Base-by-base conservation (phyloP, 92 coral and sea anemone species). In the Umimayanthus chanpuru region DNA sequence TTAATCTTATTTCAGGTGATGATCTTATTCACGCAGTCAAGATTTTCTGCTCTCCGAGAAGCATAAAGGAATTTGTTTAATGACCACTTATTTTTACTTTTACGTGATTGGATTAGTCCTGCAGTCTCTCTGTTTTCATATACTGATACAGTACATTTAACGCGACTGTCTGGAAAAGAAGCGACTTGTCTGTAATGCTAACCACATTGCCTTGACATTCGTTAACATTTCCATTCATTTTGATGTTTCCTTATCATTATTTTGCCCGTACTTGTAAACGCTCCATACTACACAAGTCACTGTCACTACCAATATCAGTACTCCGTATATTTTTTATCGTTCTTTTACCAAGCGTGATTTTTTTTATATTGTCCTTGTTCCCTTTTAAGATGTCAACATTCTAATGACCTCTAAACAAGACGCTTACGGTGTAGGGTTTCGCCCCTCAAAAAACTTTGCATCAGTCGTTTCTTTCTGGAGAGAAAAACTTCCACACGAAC, bases 121-220 rank as follows among this genome's bases (percentile, higher is more conserved):
- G 77, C n/a, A 67, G 77, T 32, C 39, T 82, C 39, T 41, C 25
- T 68, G n/a, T 82, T 82, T 67, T 68, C 16, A 30, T 74, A 32
- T 5, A 7, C 43, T 25, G 76, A 83, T 47, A 55, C 78, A 41
- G 87, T 83, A 83, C 16, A 50, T 28, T 70, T 67, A 40, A 83
- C 70, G 67, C 61, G 87, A 49, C 87, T 83, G 87, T 83, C 87
- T 83, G 87, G 87, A 83, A 83, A 67, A 81, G 86, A 81, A 81
- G 56, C 86, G 77, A 83, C 43, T 68, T 67, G 87, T 83, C 87
- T 83, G 36, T 68, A 65, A 83, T 68, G 87, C 44, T 83, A 83
- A 82, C 86, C 86, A 83, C 56, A 83, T 83, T 83, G 87, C 87
- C 65, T 68, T 0, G 26, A 70, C 53, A 14, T 73, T 16, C n/a